These are phyloP conservation scores for Siniperca knerii DNA, from an alignment of 2,113 vertebrate species.

Conservation along the genomic window DNA sequence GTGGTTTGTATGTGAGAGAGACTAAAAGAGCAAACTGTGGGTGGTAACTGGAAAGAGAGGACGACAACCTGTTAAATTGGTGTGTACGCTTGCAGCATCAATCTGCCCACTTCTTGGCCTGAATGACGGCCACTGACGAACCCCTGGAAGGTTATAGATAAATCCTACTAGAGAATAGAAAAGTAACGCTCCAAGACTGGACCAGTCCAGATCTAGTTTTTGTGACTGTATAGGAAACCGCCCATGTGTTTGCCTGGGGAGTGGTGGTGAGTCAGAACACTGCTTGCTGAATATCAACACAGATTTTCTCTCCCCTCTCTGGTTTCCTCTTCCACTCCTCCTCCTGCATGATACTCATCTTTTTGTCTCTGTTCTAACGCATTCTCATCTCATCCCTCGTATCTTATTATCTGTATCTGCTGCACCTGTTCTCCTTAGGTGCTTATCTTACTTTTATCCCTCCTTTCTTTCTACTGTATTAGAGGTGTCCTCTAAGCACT, in stretches of 20 bases:
- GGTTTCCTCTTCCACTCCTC: slow-evolving; percentile 19
- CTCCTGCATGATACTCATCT: slow-evolving; percentile 33
- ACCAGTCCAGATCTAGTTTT: slow-evolving; percentile 19
- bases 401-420: slow-evolving; percentile 23
- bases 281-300: slow-evolving; percentile 65
- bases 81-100: slow-evolving; percentile 3
- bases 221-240: slow-evolving; percentile 48
- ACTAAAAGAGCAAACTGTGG: slow-evolving; percentile 69
- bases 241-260: slow-evolving; percentile 51
- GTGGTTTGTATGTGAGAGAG: slow-evolving; percentile 50
- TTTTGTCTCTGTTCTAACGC: background rate
- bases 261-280: slow-evolving; percentile 66
- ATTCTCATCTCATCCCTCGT: slow-evolving; percentile 10
- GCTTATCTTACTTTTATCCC: background rate
- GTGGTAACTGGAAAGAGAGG: slow-evolving; percentile 49
- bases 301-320: slow-evolving; percentile 6
- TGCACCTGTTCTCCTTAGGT: slow-evolving; percentile 5
- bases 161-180: background rate
- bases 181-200: background rate
- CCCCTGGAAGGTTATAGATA: background rate
- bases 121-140: slow-evolving; percentile 8
- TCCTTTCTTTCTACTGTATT: slow-evolving; percentile 5
- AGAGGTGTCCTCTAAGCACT: background rate
- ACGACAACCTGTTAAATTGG: slow-evolving; percentile 36
- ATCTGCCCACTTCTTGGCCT: slow-evolving; percentile 13